Percentiles rank a stretch among this genome's conserved stretches.
Conservation (phyloP, 2,113 vertebrate species). For the Plectropomus leopardus region DNA sequence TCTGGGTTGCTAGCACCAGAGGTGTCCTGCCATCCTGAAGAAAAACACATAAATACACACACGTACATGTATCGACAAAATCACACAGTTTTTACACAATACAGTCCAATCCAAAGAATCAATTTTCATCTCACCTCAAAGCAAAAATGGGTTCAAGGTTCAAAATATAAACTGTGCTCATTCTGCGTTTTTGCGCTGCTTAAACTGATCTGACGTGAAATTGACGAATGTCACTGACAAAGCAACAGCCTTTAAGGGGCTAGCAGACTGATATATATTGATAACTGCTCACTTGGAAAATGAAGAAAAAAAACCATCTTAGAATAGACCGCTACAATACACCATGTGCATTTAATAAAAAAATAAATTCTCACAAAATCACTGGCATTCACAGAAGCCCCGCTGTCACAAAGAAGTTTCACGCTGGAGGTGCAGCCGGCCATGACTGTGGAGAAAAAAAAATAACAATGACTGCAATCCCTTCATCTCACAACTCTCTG, state of each 20-base stretch:
- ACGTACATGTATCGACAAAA: background rate
- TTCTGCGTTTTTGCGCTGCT: background rate
- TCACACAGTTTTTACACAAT: background rate
- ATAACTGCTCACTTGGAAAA: background rate
- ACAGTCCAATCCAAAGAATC: background rate
- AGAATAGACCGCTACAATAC: background rate
- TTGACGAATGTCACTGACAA: background rate
- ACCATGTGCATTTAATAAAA: conserved; percentile 22
- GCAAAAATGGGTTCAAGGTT: background rate
- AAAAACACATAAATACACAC: conserved; percentile 1
- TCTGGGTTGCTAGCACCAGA: conserved; percentile 95
- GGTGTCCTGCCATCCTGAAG: conserved; percentile 95
- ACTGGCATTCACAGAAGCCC: conserved; percentile 90
- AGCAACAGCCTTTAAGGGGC: background rate
- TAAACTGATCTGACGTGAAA: background rate
- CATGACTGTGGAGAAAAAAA: conserved; percentile 87
- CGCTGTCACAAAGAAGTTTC: conserved; percentile 95
- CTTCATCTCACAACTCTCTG: conserved; percentile 20
- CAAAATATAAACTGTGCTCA: background rate
- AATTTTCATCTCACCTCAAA: background rate
- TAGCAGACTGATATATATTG: background rate
- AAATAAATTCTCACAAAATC: conserved; percentile 89
- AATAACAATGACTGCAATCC: background rate
- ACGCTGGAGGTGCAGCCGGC: conserved; percentile 94
- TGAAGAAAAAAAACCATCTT: background rate